Conservation (phyloP, 2,797 vertebrate genomes). For the Sparidentex hasta region DNA sequence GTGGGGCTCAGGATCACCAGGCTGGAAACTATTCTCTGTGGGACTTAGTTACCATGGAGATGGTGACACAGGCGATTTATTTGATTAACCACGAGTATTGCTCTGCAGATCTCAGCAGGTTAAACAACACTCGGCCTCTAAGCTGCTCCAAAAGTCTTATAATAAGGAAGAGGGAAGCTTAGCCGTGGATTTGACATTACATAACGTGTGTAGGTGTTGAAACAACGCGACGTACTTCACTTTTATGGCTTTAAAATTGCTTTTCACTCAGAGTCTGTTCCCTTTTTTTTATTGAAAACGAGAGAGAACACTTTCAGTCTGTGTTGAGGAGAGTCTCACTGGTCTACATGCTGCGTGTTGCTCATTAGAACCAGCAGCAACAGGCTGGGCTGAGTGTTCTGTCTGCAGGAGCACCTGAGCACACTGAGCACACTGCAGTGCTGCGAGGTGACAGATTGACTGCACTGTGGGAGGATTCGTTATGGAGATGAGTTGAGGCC, state of each 20-base stretch:
- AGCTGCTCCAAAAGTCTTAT: not conserved
- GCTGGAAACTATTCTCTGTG: too few relatives aligned
- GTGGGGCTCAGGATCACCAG: too few relatives aligned
- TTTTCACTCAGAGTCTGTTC: not conserved
- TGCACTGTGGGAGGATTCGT: slow-evolving; percentile 21
- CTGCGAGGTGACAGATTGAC: slow-evolving; percentile 23
- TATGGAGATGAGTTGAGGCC: slow-evolving; percentile 34
- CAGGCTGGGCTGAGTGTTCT: not conserved
- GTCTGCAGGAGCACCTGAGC: not conserved
- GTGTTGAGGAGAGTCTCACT: rapidly evolving
- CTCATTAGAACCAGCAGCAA: not conserved
- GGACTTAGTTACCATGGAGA: slow-evolving; percentile 33
- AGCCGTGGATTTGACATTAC: slow-evolving; percentile 21
- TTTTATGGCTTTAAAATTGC: not conserved
- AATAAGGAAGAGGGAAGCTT: slow-evolving; percentile 3
- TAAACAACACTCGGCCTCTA: not conserved
- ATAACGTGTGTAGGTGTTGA: slow-evolving; percentile 11
- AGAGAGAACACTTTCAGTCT: not conserved
- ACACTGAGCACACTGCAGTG: not conserved
- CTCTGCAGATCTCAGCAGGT: not conserved
- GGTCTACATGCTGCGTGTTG: not conserved
- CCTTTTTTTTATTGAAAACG: not conserved
- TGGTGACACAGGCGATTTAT: not conserved
- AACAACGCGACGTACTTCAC: not conserved
- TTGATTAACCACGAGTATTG: slow-evolving; percentile 1